These are phyloP conservation scores for Mallotus villosus DNA, from an alignment of 2,797 vertebrate genomes.

Conservation along the genomic window DNA sequence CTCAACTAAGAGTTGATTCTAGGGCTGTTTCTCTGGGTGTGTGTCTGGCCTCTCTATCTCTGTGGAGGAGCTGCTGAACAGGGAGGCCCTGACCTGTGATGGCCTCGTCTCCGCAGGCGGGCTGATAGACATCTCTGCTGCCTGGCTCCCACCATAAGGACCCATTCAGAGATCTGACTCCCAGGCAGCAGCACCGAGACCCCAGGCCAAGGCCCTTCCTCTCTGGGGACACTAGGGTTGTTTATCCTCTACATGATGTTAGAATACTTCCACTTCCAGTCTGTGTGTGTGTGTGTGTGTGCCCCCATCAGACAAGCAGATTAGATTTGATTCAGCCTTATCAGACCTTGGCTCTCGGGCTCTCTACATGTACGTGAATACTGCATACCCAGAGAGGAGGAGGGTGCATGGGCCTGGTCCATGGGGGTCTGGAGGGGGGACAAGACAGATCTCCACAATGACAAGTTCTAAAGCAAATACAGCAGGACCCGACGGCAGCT, in stretches of 20 bases:
- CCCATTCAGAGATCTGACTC: slow-evolving; percentile 32
- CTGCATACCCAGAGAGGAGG: slow-evolving; percentile 27
- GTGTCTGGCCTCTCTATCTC: slow-evolving; percentile 31
- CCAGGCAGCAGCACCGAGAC: slow-evolving; percentile 34
- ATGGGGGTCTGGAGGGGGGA: slow-evolving; percentile 31
- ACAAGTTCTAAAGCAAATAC: slow-evolving; percentile 60
- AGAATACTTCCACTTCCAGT: slow-evolving; percentile 38
- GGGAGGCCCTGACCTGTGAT: slow-evolving; percentile 48
- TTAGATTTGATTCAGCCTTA: slow-evolving; percentile 27
- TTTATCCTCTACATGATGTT: slow-evolving; percentile 35
- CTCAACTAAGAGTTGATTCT: slow-evolving; percentile 38
- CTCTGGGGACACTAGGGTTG: slow-evolving; percentile 32
- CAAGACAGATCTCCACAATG: slow-evolving; percentile 35
- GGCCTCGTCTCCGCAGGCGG: slow-evolving; percentile 31
- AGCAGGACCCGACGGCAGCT: slow-evolving; percentile 40
- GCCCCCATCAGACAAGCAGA: not conserved
- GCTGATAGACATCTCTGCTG: slow-evolving; percentile 60
- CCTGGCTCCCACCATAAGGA: slow-evolving; percentile 58
- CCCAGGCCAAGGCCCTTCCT: slow-evolving; percentile 20
- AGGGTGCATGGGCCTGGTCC: slow-evolving; percentile 37
- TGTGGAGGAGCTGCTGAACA: slow-evolving; percentile 41
- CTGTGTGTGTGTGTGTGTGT: slow-evolving; percentile 24
- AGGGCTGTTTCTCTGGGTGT: not conserved
- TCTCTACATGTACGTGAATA: slow-evolving; percentile 25
- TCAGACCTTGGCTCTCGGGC: slow-evolving; percentile 22